Percentiles rank a stretch among this genome's conserved stretches.
Evolutionary conservation across 2,888 invertebrate genomes (phyloP).

Genomic region (Drosophila nigritarsus): DNA sequence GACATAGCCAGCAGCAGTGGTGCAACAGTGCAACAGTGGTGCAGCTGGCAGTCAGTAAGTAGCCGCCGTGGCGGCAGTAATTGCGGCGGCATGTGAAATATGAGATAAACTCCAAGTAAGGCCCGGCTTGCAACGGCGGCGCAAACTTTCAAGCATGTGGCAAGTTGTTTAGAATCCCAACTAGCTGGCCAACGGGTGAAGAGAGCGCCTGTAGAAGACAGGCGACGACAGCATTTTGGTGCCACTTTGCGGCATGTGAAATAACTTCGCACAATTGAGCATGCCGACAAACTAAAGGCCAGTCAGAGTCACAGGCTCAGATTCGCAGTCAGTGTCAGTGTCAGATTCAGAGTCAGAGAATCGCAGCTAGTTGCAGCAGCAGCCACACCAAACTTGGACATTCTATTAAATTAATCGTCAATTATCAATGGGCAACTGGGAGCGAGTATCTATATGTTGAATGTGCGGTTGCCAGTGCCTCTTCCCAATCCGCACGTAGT

Average conservation of each 20-base stretch:
- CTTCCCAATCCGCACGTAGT: not conserved
- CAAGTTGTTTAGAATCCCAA: slow-evolving; percentile 81
- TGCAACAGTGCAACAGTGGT: slow-evolving; percentile 18
- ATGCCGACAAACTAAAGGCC: slow-evolving; percentile 68
- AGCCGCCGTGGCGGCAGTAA: slow-evolving; percentile 74
- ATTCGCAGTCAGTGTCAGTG: slow-evolving; percentile 10
- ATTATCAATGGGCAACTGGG: slow-evolving; percentile 69
- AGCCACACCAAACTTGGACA: slow-evolving; percentile 79
- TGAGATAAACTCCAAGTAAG: slow-evolving; percentile 82
- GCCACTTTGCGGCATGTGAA: slow-evolving; percentile 81
- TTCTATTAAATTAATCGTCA: slow-evolving; percentile 82
- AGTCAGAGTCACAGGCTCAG: slow-evolving; percentile 8
- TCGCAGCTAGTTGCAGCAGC: slow-evolving; percentile 41
- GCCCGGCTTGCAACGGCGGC: slow-evolving; percentile 36
- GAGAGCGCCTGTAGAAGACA: slow-evolving; percentile 16
- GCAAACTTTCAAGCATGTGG: slow-evolving; percentile 76
- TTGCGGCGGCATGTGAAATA: slow-evolving; percentile 81
- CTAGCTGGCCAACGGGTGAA: slow-evolving; percentile 43
- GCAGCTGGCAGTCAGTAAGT: slow-evolving; percentile 62
- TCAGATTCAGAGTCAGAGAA: slow-evolving; percentile 15
- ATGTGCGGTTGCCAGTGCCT: slow-evolving; percentile 13
- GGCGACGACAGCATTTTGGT: slow-evolving; percentile 77
- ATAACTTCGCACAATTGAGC: slow-evolving; percentile 81
- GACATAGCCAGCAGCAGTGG: slow-evolving; percentile 56
- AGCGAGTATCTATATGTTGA: slow-evolving; percentile 36